Evolutionary conservation across 2,113 vertebrate species (phyloP).

Genomic region (Amphiprion percula): DNA sequence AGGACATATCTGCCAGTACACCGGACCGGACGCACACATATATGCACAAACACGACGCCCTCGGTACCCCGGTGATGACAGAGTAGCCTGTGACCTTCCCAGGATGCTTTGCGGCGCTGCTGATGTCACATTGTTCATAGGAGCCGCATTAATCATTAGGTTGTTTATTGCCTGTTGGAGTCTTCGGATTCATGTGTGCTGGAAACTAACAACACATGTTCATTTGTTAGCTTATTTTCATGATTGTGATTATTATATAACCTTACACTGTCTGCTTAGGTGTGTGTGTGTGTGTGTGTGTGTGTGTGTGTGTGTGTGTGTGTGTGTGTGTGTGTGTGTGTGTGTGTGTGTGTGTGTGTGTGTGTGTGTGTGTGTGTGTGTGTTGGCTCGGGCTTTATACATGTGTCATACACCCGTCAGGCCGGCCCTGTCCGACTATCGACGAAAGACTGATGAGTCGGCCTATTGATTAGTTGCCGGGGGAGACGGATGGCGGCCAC

Average conservation of each 20-base stretch:
- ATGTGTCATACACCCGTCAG: conserved; percentile 59
- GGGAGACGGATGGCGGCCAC: conserved; percentile 94
- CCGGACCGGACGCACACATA: conserved; percentile 63
- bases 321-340: background rate
- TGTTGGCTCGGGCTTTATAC: conserved; percentile 9
- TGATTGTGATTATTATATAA: conserved; percentile 21
- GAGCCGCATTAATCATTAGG: conserved; percentile 91
- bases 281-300: background rate
- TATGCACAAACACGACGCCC: conserved; percentile 33
- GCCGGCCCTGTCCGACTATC: conserved; percentile 79
- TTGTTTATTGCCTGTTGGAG: conserved; percentile 51
- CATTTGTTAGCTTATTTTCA: background rate
- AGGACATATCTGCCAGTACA: conserved; percentile 82
- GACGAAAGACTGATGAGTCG: conserved; percentile 92
- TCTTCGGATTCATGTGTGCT: background rate
- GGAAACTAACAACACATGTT: background rate
- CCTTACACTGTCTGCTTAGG: background rate
- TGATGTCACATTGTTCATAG: conserved; percentile 87
- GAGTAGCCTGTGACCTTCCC: conserved; percentile 83
- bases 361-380: background rate
- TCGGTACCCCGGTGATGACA: conserved; percentile 73
- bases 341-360: background rate
- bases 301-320: background rate
- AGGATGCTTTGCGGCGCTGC: conserved; percentile 79
- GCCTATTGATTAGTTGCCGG: conserved; percentile 96